Base-by-base conservation (phyloP, 2,113 vertebrate genomes). In the Xenopus tropicalis region DNA sequence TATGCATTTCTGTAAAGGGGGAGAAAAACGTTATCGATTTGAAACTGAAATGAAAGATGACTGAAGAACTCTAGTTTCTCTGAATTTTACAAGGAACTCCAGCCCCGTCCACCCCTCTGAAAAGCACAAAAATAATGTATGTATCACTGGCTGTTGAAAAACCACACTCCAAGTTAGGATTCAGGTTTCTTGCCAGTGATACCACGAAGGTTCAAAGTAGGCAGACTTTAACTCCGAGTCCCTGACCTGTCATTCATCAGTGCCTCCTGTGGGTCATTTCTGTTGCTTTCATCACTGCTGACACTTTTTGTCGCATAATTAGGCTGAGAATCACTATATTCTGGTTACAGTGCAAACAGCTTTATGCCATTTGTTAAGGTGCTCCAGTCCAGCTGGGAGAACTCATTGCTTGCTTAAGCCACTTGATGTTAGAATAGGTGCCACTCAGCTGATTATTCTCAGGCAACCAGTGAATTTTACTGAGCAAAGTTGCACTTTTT, bases 311-410 rank as follows among this genome's bases (percentile, higher is more conserved):
- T 82, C 84, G 58, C 64, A 70, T 86, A 83, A 83, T 81, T 81
- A 72, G 80, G 80, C 83, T 81, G 80, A 72, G 61, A n/a, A 0
- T 62, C 73, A 4, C 79, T 78, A 80, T 57, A 82, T 73, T 69
- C 69, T 67, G 48, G 76, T 78, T 74, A 74, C 80, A 80, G 74
- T 66, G 70, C 72, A 82, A 79, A 79, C 80, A 79, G 69, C 77
- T 73, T 66, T 79, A 81, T 85, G 84, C 80, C 82, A 80, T 82
- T 82, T 48, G 74, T 73, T 74, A 74, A 43, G 71, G 80, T 70
- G 73, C 66, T 78, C 0, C 0, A 61, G 19, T 69, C 70, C 78
- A 82, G 66, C 79, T 82, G 72, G 65, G 57, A 68, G 43, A 43
- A 61, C 29, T 74, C 72, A 74, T 44, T 62, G 46, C 64, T 14